phyloP scores from a whole-genome alignment of 2,888 invertebrate species.

The Urechis unicinctus region DNA sequence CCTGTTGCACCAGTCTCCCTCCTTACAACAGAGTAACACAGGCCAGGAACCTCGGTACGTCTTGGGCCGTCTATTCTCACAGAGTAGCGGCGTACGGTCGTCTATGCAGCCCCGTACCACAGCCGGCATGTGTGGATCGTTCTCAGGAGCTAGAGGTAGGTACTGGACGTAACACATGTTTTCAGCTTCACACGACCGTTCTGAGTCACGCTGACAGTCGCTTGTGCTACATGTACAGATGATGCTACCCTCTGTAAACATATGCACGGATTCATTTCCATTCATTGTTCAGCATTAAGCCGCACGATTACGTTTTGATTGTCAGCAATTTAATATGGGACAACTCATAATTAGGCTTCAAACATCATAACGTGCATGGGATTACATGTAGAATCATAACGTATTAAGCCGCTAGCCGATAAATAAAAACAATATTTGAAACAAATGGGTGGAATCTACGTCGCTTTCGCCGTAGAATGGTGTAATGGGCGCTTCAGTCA shows the following conservation, averaged over 20 bases:
- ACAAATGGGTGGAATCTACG: no score
- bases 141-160: slow-evolving; percentile 26
- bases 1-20: slow-evolving; percentile 41
- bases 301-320: no score
- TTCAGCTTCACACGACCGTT: slow-evolving; percentile 40
- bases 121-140: slow-evolving; percentile 26
- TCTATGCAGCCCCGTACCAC: slow-evolving; percentile 49
- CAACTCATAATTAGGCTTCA: no score
- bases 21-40: slow-evolving; percentile 46
- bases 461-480: no score
- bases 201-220: slow-evolving; percentile 36
- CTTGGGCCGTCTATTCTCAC: slow-evolving; percentile 49
- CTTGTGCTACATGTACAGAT: slow-evolving; percentile 49
- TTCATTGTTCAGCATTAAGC: no score
- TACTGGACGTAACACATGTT: slow-evolving; percentile 51
- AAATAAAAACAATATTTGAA: no score
- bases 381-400: no score
- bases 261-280: no score
- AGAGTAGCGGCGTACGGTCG: slow-evolving; percentile 45
- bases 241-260: slow-evolving; percentile 6
- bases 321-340: no score
- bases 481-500: no score
- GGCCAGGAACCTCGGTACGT: slow-evolving; percentile 42
- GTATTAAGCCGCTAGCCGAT: no score
- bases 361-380: no score